A percentile compares a stretch with the other conserved stretches of the same genome.
Conservation (phyloP, 2,888 invertebrate species). For the Abrostola tripartita region DNA sequence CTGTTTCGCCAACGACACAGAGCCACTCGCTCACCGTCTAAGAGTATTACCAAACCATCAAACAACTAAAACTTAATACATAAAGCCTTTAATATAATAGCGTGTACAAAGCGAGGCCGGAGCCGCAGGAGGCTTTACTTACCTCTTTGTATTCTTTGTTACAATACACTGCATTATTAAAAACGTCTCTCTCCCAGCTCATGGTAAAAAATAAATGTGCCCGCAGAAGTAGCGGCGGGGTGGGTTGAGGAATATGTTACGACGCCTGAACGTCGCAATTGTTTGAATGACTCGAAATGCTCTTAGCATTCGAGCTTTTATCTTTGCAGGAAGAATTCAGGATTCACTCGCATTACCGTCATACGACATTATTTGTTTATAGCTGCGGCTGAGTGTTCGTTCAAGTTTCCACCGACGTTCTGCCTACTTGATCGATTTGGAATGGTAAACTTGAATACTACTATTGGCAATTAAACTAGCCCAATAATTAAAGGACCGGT, state of each 20-base stretch:
- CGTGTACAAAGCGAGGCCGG: slow-evolving; percentile 65
- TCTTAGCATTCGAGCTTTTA: slow-evolving; percentile 65
- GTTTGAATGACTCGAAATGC: slow-evolving; percentile 64
- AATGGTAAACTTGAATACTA: not conserved
- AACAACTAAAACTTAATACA: slow-evolving; percentile 69
- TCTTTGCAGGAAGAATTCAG: slow-evolving; percentile 60
- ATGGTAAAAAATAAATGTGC: slow-evolving; percentile 76
- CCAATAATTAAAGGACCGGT: slow-evolving; percentile 13
- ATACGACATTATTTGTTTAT: slow-evolving; percentile 26
- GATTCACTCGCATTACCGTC: slow-evolving; percentile 58
- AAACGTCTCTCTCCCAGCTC: slow-evolving; percentile 71
- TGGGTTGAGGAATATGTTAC: slow-evolving; percentile 72
- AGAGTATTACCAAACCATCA: slow-evolving; percentile 66
- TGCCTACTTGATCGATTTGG: not conserved
- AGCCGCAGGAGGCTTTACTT: slow-evolving; percentile 70
- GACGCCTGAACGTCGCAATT: slow-evolving; percentile 66
- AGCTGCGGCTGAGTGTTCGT: slow-evolving; percentile 14
- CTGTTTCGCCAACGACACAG: not conserved
- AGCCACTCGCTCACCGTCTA: slow-evolving; percentile 33
- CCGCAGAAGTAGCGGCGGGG: slow-evolving; percentile 64
- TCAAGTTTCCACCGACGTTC: slow-evolving; percentile 6
- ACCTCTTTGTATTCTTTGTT: slow-evolving; percentile 81
- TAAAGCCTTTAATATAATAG: slow-evolving; percentile 71
- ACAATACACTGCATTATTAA: slow-evolving; percentile 84
- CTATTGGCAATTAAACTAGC: too few species aligned